A percentile compares a stretch with the other conserved stretches of the same genome.
These are phyloP conservation scores for Lutraria rhynchaena DNA, from an alignment of 1,140 invertebrate species.

Conservation along the genomic window DNA sequence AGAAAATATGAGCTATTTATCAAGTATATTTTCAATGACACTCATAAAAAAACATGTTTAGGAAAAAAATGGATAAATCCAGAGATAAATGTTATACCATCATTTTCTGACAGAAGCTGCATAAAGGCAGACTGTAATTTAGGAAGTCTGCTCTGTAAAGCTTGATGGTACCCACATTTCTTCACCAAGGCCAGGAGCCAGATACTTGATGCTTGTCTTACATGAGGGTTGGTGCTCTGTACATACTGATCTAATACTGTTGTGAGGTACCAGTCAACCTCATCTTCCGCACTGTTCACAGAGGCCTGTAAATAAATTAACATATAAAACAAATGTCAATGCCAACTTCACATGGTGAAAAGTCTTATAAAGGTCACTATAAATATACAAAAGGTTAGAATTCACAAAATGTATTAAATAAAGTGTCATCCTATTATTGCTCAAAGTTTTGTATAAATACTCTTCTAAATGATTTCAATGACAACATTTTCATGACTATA, in stretches of 20 bases:
- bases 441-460: too few species aligned
- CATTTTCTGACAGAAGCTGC: slow-evolving; percentile 93
- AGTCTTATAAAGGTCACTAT: too few species aligned
- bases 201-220: slow-evolving; percentile 92
- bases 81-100: slow-evolving; percentile 87
- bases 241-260: slow-evolving; percentile 87
- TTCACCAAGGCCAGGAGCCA: slow-evolving; percentile 93
- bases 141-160: slow-evolving; percentile 87
- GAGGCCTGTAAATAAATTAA: slow-evolving; percentile 54
- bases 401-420: too few species aligned
- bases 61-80: not conserved
- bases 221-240: slow-evolving; percentile 90
- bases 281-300: slow-evolving; percentile 62
- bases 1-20: too few species aligned
- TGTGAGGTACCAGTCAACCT: slow-evolving; percentile 85
- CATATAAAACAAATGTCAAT: too few species aligned
- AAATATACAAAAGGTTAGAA: too few species aligned
- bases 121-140: slow-evolving; percentile 93
- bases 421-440: too few species aligned
- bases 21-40: not conserved
- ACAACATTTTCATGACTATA: too few species aligned
- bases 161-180: slow-evolving; percentile 87
- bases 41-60: not conserved
- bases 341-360: too few species aligned
- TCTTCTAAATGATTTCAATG: too few species aligned